Evolutionary conservation across 2,888 invertebrate species (phyloP), one percentile per base, ranked within the genome.

Genomic region (Mylabris sibirica): DNA sequence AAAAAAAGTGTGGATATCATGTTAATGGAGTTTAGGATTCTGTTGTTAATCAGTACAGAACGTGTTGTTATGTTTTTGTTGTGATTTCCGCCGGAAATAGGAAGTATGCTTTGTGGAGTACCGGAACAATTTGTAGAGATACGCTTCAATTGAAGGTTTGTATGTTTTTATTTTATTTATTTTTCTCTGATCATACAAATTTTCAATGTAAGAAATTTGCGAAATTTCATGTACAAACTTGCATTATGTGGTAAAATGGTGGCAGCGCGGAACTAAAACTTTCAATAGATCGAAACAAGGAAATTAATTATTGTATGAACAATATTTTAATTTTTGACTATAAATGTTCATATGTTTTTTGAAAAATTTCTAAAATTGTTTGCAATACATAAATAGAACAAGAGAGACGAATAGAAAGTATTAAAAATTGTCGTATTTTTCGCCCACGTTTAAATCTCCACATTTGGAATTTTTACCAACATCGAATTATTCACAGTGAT

Each of bases 51-150:
- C 24, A 53, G 53, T 53, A 53, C 24, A 53, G 24, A 24, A 53
- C 57, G 53, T 61, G 66, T 57, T 38, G 41, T n/a, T n/a, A n/a
- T 35, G 64, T 64, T 61, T 65, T 68, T 62, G 20, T 63, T 67
- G 67, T 57, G 57, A 63, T 59, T 59, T 26, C 60, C 59, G 38
- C 53, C 68, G 68, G 68, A 65, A 68, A 65, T 17, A 62, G 68
- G 68, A 68, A 68, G 68, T 63, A 68, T 68, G 68, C 59, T 65
- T 65, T 68, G 62, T 57, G 60, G 38, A 68, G 59, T 65, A 63
- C 59, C 53, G 35, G 65, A 61, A 63, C 65, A 63, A 63, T 62
- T 65, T 59, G 68, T 65, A 60, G 65, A 63, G 35, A 65, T 68
- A 63, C 68, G 65, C 57, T 63, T 63, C 63, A 65, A 65, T 61